Evolutionary conservation across 2,113 vertebrate species (phyloP).

Genomic region (Aldabrachelys gigantea): DNA sequence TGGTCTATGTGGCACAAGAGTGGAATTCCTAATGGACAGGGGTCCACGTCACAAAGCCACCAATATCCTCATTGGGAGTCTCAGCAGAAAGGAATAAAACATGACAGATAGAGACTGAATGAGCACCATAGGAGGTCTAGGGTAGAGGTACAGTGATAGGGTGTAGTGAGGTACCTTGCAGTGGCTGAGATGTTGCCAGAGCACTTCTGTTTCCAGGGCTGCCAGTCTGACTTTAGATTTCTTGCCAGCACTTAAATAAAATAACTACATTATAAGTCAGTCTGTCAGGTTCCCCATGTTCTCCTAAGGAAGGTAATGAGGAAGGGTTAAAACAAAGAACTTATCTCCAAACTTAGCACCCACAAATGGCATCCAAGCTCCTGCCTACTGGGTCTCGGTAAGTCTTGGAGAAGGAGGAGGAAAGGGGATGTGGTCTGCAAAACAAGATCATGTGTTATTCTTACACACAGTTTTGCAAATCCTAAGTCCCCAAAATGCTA

Average conservation of each 20-base stretch:
- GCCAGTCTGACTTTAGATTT: neutral
- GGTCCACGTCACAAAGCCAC: neutral
- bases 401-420: neutral
- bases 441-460: neutral
- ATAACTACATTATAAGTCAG: neutral
- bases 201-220: neutral
- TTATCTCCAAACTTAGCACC: neutral
- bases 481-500: neutral
- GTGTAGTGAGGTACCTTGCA: neutral
- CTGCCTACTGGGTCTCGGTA: neutral
- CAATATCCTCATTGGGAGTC: constrained; percentile 11
- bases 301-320: too few relatives aligned
- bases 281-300: too few relatives aligned
- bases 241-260: neutral
- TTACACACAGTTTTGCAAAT: neutral
- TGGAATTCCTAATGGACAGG: neutral
- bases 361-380: neutral
- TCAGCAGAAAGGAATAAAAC: neutral
- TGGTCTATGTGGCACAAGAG: neutral
- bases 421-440: neutral
- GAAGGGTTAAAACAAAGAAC: neutral
- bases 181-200: neutral
- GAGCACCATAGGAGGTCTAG: neutral
- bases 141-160: neutral
- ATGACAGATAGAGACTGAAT: neutral